A percentile compares a stretch with the other conserved stretches of the same genome.
Conservation (phyloP, 2,888 invertebrate species). For the Drosophila macrospina region DNA sequence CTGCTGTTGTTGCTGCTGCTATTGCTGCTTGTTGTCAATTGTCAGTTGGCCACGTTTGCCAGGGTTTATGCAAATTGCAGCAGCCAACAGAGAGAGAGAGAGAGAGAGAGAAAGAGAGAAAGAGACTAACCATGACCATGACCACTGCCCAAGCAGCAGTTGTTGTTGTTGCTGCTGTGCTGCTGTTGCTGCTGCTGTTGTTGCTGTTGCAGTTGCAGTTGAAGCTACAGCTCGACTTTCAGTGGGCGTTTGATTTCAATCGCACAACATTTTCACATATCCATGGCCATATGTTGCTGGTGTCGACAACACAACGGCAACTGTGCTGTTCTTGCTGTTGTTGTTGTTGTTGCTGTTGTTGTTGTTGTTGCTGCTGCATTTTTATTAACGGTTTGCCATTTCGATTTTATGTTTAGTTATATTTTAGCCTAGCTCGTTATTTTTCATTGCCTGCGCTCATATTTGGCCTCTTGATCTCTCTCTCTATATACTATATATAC, state of each 20-base stretch:
- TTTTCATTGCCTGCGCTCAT: slow-evolving; percentile 73
- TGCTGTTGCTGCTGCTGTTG: too few relatives aligned
- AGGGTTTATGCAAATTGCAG: slow-evolving; percentile 79
- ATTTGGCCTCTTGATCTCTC: slow-evolving; percentile 78
- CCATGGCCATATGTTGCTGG: slow-evolving; percentile 60
- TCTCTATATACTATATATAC: slow-evolving; percentile 1
- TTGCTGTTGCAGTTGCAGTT: slow-evolving; percentile 11
- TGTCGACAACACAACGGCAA: slow-evolving; percentile 61
- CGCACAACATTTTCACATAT: slow-evolving; percentile 77
- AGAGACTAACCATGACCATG: slow-evolving; percentile 38
- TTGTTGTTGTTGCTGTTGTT: neutral
- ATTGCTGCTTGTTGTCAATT: slow-evolving; percentile 72
- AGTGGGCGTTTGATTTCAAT: slow-evolving; percentile 83
- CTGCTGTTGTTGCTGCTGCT: slow-evolving; percentile 34
- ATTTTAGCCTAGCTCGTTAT: slow-evolving; percentile 75
- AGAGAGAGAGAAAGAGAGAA: slow-evolving; percentile 10
- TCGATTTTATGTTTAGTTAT: slow-evolving; percentile 80
- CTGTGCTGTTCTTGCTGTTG: slow-evolving; percentile 39
- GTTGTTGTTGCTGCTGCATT: slow-evolving; percentile 8
- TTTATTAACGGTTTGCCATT: slow-evolving; percentile 80
- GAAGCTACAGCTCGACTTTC: slow-evolving; percentile 59
- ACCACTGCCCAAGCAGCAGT: slow-evolving; percentile 30
- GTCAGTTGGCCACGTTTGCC: slow-evolving; percentile 60
- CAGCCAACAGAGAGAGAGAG: slow-evolving; percentile 13
- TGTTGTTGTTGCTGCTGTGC: too few relatives aligned